Evolutionary conservation across 1,140 invertebrate genomes (phyloP).

Genomic region (Drosophila erecta): DNA sequence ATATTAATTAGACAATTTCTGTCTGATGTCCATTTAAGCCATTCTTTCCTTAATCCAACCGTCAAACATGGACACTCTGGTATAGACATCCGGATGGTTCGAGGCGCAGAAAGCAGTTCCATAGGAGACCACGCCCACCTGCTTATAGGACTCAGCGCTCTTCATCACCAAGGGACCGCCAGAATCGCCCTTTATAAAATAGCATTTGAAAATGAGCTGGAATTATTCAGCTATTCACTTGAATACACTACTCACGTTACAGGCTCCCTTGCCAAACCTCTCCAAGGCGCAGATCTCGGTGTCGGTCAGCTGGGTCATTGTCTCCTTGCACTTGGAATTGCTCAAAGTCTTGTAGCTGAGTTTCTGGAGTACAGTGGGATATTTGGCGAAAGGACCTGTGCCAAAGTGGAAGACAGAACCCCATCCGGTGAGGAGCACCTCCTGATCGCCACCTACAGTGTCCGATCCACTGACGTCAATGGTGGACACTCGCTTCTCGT

Average conservation of each 20-base stretch:
- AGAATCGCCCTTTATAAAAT: conserved; percentile 88
- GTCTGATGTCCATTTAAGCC: conserved; percentile 19
- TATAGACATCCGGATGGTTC: conserved; percentile 87
- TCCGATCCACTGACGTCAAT: conserved; percentile 70
- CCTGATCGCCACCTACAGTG: conserved; percentile 60
- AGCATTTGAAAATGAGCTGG: conserved; percentile 76
- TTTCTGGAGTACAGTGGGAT: conserved; percentile 68
- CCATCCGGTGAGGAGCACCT: conserved; percentile 77
- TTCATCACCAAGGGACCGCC: conserved; percentile 88
- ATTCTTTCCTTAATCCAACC: conserved; percentile 85
- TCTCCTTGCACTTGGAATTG: conserved; percentile 70
- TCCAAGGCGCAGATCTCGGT: conserved; percentile 85
- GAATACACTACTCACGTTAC: conserved; percentile 57
- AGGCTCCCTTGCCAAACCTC: conserved; percentile 85
- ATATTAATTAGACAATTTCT: background rate
- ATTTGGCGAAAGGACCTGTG: conserved; percentile 73
- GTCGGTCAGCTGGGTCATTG: conserved; percentile 76
- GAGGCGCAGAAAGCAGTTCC: conserved; percentile 87
- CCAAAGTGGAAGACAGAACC: conserved; percentile 79
- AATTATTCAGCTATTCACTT: background rate
- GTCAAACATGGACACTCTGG: conserved; percentile 85
- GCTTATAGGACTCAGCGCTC: conserved; percentile 59
- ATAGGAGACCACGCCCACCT: conserved; percentile 90
- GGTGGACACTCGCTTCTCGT: conserved; percentile 60
- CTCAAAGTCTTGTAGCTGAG: conserved; percentile 71